These are phyloP conservation scores for Eclectus roratus DNA, from an alignment of 2,113 vertebrate genomes.

Conservation along the genomic window DNA sequence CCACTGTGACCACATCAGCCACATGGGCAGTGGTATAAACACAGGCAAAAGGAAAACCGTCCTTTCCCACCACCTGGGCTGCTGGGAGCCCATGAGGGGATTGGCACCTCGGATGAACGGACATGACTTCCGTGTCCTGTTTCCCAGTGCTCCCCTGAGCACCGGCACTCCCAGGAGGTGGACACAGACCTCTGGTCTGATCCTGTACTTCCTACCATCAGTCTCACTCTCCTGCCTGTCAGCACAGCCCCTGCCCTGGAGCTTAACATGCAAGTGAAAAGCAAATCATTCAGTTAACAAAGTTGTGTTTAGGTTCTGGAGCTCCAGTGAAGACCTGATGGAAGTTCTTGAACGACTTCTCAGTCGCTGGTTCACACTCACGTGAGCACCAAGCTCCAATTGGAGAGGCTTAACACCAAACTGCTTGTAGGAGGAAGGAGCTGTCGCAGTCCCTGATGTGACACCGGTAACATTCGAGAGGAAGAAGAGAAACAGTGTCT, in stretches of 20 bases:
- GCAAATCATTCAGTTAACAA: rapidly evolving
- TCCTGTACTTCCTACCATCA: neutral
- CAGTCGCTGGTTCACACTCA: too few species aligned
- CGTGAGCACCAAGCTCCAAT: rapidly evolving
- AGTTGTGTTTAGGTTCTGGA: neutral
- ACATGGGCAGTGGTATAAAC: rapidly evolving
- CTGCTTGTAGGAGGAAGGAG: neutral
- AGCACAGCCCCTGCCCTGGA: neutral
- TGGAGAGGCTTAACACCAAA: neutral
- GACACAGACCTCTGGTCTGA: neutral
- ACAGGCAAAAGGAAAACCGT: neutral
- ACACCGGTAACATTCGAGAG: neutral
- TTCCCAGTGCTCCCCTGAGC: neutral
- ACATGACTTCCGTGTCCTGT: rapidly evolving
- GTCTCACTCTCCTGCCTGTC: neutral
- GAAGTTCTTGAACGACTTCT: neutral
- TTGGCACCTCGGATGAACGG: neutral
- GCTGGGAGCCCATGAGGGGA: rapidly evolving
- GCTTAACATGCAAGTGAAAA: rapidly evolving
- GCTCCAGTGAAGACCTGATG: neutral
- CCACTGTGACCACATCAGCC: rapidly evolving
- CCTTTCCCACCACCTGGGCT: neutral
- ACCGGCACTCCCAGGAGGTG: neutral
- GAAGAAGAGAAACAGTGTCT: neutral
- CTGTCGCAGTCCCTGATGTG: neutral